Conservation (phyloP, 2,113 vertebrate genomes). For the Pachycephala philippinensis region DNA sequence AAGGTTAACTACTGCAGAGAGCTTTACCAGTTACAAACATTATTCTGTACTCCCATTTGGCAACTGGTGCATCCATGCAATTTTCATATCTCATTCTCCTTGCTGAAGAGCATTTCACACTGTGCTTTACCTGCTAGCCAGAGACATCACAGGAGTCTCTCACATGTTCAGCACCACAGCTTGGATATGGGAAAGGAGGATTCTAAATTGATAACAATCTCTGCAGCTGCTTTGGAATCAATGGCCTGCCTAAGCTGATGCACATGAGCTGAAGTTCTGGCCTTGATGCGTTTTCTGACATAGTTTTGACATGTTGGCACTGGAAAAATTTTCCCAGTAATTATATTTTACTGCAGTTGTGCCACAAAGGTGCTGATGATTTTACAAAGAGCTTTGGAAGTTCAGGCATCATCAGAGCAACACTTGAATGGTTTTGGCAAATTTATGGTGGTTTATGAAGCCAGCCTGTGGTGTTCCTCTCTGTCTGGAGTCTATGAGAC, state of each 20-base stretch:
- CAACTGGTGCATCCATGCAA: neutral
- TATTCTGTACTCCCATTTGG: neutral
- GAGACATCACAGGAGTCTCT: neutral
- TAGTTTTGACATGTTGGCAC: neutral
- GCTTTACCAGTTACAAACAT: neutral
- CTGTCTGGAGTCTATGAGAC: neutral
- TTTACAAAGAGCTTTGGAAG: neutral
- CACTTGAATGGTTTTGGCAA: neutral
- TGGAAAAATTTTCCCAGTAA: neutral
- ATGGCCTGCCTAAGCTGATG: neutral
- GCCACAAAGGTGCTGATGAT: neutral
- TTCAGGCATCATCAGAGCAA: neutral
- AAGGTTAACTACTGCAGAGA: neutral
- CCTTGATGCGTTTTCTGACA: neutral
- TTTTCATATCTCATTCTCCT: neutral
- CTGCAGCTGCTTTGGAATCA: neutral
- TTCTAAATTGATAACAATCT: neutral
- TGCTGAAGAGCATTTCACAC: neutral
- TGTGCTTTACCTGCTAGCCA: neutral
- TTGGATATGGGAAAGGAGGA: neutral
- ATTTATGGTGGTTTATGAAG: neutral
- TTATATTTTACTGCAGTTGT: neutral
- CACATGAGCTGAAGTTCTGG: neutral
- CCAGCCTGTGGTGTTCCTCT: neutral
- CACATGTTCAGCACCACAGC: rapidly evolving